Evolutionary conservation across 2,113 vertebrate genomes (phyloP).

Genomic region (Scophthalmus maximus): DNA sequence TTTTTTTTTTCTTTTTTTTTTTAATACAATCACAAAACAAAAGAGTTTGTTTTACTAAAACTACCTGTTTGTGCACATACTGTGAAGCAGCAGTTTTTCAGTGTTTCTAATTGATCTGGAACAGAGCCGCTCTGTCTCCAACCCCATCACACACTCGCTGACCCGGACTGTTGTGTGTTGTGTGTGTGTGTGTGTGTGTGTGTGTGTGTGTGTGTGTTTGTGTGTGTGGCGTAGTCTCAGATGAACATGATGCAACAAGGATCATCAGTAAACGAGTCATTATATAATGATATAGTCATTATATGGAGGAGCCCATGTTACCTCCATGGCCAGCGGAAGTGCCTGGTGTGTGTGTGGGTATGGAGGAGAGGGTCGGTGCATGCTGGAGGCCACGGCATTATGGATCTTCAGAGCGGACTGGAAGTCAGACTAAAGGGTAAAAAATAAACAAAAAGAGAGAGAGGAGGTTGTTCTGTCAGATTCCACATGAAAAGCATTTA

Average conservation of each 20-base stretch:
- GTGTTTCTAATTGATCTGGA: slow-evolving; percentile 57
- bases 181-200: slow-evolving; percentile 76
- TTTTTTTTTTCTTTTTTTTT: too few species aligned
- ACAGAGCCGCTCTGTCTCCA: slow-evolving; percentile 65
- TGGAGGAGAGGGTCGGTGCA: slow-evolving; percentile 95
- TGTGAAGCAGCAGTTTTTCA: too few species aligned
- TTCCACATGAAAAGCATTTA: background rate
- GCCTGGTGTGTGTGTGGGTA: slow-evolving; percentile 91
- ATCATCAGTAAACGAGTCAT: background rate
- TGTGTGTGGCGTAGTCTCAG: background rate
- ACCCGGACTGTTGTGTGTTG: slow-evolving; percentile 10
- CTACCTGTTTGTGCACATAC: background rate
- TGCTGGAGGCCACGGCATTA: slow-evolving; percentile 93
- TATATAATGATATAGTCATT: background rate
- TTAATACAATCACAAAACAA: background rate
- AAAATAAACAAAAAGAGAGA: background rate
- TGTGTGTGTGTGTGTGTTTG: slow-evolving; percentile 5
- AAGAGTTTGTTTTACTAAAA: background rate
- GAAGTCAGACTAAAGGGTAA: slow-evolving; percentile 86
- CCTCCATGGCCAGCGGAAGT: slow-evolving; percentile 87
- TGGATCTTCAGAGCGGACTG: slow-evolving; percentile 97
- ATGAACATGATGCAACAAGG: background rate
- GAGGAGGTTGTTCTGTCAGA: background rate
- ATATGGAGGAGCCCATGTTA: slow-evolving; percentile 7
- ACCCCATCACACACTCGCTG: slow-evolving; percentile 24